Evolutionary conservation across 1,140 invertebrate species (phyloP), one percentile per base, ranked within the genome.

Genomic region (Oedothorax gibbosus): DNA sequence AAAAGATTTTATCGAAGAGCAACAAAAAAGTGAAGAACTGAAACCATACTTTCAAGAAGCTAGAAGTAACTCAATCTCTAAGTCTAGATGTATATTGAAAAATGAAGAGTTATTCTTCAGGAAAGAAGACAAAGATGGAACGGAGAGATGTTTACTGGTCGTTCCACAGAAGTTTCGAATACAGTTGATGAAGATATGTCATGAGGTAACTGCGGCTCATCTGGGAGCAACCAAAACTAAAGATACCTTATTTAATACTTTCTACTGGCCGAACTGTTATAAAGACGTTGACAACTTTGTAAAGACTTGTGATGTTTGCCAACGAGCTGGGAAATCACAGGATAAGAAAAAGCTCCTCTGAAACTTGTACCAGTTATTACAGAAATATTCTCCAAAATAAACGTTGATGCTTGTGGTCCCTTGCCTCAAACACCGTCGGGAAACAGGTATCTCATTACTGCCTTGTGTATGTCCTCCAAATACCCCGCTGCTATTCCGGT

Each of bases 381-480:
- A 9, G 71, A 73, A 73, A 56, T 73, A 56, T 77, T 76, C 14
- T 35, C 9, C 9, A 77, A 77, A 18, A 20, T 76, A 49, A 85
- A 69, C n/a, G 20, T 77, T 8, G 73, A 77, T 50, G 73, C 73
- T 10, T 35, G 56, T 15, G 56, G 73, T 10, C n/a, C 72, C n/a
- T 75, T 75, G 18, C 73, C 35, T 15, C n/a, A 15, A 2, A 56
- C 71, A 20, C 51, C 12, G 5, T 62, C 56, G n/a, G 73, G 20
- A 77, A 77, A 77, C 5, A 60, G 11, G 14, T 64, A 64, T 14
- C 14, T 77, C 15, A 64, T 77, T 11, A 77, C 57, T 11, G 73
- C 14, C 3, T 10, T 77, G 15, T 49, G 57, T n/a, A 62, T 77
- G 72, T 75, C 53, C 6, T 60, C 72, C 7, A 75, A 57, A 57